Base-by-base conservation (phyloP, 2,888 invertebrate species). In the Conomelus anceps region DNA sequence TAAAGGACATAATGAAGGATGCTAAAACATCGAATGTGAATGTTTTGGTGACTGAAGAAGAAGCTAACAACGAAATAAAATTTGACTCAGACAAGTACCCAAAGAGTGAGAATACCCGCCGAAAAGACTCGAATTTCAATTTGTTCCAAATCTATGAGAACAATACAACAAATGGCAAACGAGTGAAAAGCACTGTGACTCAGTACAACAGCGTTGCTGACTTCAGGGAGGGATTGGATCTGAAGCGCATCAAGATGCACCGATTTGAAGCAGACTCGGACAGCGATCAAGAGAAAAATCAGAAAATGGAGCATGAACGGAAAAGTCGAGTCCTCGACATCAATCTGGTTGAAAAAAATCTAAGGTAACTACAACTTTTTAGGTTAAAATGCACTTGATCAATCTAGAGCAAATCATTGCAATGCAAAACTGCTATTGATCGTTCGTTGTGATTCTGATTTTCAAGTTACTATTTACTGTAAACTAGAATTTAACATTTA, bases 21-120 rank as follows among this genome's bases (percentile, higher is more conserved):
- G 94, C 95, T 0, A 95, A 95, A 92, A 95, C 94, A 0, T 94
- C 95, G 84, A 95, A 95, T 91, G 94, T 95, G 0, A 95, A 95
- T 92, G 94, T 95, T 41, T 92, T 94, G 22, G 93, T 93, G 1
- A 93, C 93, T 0, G 92, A 92, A 84, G 93, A 94, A 90, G 91
- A 91, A 84, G 90, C 91, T 17, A 91, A 91, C 85, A 91, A 91
- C 86, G 91, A 91, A 89, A 90, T 91, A 87, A 90, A 90, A 90
- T 94, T 94, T 89, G 95, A 95, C 92, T 95, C 95, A 0, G 94
- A 94, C 89, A 95, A 95, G 91, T 95, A 94, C 92, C 93, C 93
- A 0, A 94, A 94, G 90, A 94, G 94, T 87, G 95, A 95, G 89
- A 93, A 90, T 92, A 86, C 92, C 93, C 90, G 93, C 92, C 91